These are phyloP conservation scores for Sylvilagus bachmani DNA, from an alignment of 2,113 vertebrate genomes.

Conservation along the genomic window DNA sequence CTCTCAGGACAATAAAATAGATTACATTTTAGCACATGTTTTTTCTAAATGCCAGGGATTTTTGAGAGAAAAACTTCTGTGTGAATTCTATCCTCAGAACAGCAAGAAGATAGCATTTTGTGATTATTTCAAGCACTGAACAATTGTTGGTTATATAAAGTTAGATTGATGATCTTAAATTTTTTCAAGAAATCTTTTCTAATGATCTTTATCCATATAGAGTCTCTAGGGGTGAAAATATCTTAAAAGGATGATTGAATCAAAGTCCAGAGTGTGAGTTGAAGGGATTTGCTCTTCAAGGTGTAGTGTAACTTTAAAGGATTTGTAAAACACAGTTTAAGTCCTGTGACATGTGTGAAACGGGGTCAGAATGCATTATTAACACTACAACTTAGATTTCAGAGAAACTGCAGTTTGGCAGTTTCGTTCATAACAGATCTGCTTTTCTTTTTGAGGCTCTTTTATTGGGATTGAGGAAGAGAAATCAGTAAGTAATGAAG, in stretches of 20 bases:
- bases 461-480: not conserved
- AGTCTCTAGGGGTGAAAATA: not conserved
- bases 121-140: slow-evolving; percentile 7
- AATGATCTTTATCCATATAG: not conserved
- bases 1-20: not conserved
- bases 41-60: slow-evolving; percentile 9
- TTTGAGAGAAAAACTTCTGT: slow-evolving; percentile 31
- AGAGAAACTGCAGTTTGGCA: not conserved
- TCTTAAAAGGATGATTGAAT: slow-evolving; percentile 42
- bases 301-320: not conserved
- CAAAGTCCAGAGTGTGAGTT: not conserved
- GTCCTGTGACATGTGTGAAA: slow-evolving; percentile 8
- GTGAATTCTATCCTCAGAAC: not conserved
- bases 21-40: not conserved
- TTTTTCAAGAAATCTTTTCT: slow-evolving; percentile 31
- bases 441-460: not conserved
- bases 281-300: slow-evolving; percentile 13
- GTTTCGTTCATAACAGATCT: not conserved
- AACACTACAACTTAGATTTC: slow-evolving; percentile 24
- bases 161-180: slow-evolving; percentile 41
- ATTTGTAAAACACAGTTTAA: slow-evolving; percentile 48
- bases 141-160: slow-evolving; percentile 20
- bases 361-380: slow-evolving; percentile 28
- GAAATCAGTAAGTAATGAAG: slow-evolving; percentile 4
- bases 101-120: not conserved